Evolutionary conservation across 2,888 invertebrate genomes (phyloP).

Genomic region (Lycia hirtaria): DNA sequence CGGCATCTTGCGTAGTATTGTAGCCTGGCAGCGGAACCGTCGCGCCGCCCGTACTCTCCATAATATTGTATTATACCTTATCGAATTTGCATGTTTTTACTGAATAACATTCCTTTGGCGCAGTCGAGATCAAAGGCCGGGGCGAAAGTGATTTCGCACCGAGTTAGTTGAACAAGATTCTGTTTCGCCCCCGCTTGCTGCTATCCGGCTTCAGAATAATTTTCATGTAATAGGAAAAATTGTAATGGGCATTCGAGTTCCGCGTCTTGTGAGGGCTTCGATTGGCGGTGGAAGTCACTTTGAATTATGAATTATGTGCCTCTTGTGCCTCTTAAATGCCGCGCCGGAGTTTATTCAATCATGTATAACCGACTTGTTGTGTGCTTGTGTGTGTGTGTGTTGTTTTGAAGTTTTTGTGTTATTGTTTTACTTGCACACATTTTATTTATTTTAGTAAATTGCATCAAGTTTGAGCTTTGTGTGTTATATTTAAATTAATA

Average conservation of each 20-base stretch:
- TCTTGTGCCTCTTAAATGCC: slow-evolving; percentile 4
- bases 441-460: no score
- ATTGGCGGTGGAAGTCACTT: slow-evolving; percentile 25
- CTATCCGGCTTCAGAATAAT: slow-evolving; percentile 79
- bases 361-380: slow-evolving; percentile 6
- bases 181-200: slow-evolving; percentile 67
- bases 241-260: slow-evolving; percentile 75
- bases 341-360: slow-evolving; percentile 8
- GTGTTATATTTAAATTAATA: no score
- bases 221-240: slow-evolving; percentile 81
- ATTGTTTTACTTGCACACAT: neutral
- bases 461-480: no score
- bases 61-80: slow-evolving; percentile 85
- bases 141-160: slow-evolving; percentile 84
- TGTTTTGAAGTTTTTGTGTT: neutral
- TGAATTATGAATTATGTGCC: slow-evolving; percentile 15
- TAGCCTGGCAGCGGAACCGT: slow-evolving; percentile 47
- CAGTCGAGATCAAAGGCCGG: slow-evolving; percentile 82
- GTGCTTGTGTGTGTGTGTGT: neutral
- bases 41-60: slow-evolving; percentile 61
- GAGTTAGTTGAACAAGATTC: slow-evolving; percentile 84
- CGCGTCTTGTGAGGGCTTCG: slow-evolving; percentile 53
- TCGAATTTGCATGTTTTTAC: slow-evolving; percentile 86
- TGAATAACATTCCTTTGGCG: slow-evolving; percentile 85
- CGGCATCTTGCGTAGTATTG: slow-evolving; percentile 61